A percentile compares a stretch with the other conserved stretches of the same genome.
phyloP scores from a whole-genome alignment of 2,797 vertebrate species.

The Sorex maritimensis region DNA sequence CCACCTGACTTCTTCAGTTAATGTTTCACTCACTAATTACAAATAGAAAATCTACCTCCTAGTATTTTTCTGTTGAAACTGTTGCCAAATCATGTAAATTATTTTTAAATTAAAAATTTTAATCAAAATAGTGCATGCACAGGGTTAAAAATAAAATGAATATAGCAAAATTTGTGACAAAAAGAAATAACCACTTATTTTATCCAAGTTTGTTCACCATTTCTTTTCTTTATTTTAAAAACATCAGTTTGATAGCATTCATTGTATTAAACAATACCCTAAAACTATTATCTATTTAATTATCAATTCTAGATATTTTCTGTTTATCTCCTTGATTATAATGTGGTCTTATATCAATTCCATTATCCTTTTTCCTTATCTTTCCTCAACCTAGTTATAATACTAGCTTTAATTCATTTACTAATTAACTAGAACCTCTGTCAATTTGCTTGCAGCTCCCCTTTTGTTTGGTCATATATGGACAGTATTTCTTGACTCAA shows the following conservation, averaged over 20 bases:
- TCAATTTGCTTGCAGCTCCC: not conserved
- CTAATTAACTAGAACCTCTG: not conserved
- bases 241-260: not conserved
- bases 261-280: not conserved
- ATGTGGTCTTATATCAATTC: not conserved
- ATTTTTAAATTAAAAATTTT: constrained; percentile 72
- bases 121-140: constrained; percentile 70
- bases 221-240: not conserved
- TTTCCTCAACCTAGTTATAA: not conserved
- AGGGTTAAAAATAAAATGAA: constrained; percentile 63
- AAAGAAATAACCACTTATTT: not conserved
- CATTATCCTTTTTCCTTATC: not conserved
- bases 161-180: constrained; percentile 35
- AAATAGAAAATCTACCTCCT: no score
- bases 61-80: constrained; percentile 53
- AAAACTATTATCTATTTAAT: constrained; percentile 14
- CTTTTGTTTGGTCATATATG: constrained; percentile 40
- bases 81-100: constrained; percentile 64
- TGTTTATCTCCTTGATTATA: not conserved
- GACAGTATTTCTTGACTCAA: not conserved
- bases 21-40: not conserved
- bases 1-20: constrained; percentile 26
- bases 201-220: not conserved
- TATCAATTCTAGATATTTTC: not conserved
- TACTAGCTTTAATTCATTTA: not conserved